Percentiles rank a stretch among this genome's conserved stretches.
These are phyloP conservation scores for Podotricha telesiphe DNA, from an alignment of 2,888 invertebrate species.

Conservation along the genomic window DNA sequence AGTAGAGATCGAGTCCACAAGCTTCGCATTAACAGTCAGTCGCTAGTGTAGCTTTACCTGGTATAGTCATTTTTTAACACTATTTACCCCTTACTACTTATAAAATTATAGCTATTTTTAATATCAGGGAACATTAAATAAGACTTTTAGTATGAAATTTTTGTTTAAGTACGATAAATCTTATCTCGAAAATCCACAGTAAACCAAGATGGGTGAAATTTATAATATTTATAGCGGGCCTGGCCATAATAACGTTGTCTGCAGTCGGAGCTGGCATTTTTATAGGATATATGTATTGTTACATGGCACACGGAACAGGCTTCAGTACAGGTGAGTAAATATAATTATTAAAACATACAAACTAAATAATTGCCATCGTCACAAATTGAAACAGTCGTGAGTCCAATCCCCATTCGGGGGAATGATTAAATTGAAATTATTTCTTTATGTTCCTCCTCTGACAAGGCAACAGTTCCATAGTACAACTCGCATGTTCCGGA, in stretches of 20 bases:
- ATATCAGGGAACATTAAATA: too few relatives aligned
- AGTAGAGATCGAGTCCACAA: too few relatives aligned
- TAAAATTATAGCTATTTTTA: too few relatives aligned
- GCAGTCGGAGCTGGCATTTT: slow-evolving; percentile 63
- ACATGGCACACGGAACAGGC: slow-evolving; percentile 60
- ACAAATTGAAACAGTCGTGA: too few relatives aligned
- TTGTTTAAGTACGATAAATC: neutral
- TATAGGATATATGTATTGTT: slow-evolving; percentile 72
- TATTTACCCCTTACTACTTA: neutral
- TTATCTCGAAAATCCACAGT: slow-evolving; percentile 47
- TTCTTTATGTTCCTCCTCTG: too few relatives aligned
- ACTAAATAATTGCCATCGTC: too few relatives aligned
- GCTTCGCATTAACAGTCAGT: too few relatives aligned
- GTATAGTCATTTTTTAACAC: neutral
- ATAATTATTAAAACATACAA: too few relatives aligned
- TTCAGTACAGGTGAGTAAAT: slow-evolving; percentile 38
- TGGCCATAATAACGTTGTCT: slow-evolving; percentile 59
- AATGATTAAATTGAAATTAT: too few relatives aligned
- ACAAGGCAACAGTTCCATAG: too few relatives aligned
- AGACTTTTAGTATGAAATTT: neutral
- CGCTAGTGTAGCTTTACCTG: neutral
- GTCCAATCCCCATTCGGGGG: too few relatives aligned
- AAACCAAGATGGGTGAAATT: slow-evolving; percentile 63
- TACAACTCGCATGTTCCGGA: too few relatives aligned
- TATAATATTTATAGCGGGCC: slow-evolving; percentile 51